A percentile compares a stretch with the other conserved stretches of the same genome.
Conservation (phyloP, 1,140 invertebrate species). For the Portunus trituberculatus region DNA sequence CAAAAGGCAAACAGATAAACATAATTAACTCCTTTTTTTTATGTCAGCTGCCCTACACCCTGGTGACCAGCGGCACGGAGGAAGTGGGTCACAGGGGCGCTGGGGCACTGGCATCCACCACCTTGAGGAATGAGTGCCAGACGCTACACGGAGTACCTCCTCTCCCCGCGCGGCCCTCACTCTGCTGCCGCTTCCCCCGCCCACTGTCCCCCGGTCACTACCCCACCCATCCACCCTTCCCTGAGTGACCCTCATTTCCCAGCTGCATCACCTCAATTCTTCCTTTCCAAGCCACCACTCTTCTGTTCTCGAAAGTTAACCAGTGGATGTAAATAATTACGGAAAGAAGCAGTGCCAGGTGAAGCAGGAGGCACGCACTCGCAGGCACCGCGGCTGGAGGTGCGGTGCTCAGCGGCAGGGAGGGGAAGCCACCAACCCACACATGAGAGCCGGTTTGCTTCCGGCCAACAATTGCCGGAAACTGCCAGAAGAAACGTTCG, state of each 20-base stretch:
- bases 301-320: not conserved
- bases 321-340: not conserved
- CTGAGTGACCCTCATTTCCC: not conserved
- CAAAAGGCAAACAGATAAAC: not conserved
- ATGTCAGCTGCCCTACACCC: not conserved
- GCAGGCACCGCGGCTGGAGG: not conserved
- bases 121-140: not conserved
- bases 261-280: conserved; percentile 9
- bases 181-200: not conserved
- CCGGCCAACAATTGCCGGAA: not conserved
- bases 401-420: no score
- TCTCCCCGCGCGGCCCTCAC: no score
- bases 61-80: not conserved
- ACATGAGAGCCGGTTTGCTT: not conserved
- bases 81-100: not conserved
- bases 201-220: not conserved
- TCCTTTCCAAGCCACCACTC: not conserved
- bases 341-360: not conserved
- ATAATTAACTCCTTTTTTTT: not conserved
- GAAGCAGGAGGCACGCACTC: not conserved
- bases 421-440: not conserved
- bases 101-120: not conserved
- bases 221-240: not conserved
- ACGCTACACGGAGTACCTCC: not conserved
- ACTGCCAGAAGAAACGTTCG: not conserved